These are phyloP conservation scores for Uromys caudimaculatus DNA, from an alignment of 2,797 vertebrate species.

Conservation along the genomic window DNA sequence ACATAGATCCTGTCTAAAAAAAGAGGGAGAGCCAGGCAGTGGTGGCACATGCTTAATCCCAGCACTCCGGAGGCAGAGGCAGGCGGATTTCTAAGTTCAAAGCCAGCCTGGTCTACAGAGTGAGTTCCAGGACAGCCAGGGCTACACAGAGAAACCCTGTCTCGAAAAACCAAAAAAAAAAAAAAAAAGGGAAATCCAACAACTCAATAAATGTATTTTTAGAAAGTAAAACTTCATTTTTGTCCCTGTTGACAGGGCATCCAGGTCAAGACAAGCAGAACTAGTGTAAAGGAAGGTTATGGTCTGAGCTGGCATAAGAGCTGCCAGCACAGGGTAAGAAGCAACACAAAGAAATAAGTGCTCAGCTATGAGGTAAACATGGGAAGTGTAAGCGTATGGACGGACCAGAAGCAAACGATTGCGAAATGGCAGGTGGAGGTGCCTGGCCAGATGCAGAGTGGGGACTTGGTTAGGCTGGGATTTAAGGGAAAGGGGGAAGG, in stretches of 20 bases:
- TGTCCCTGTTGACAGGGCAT: neutral
- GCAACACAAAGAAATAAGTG: neutral
- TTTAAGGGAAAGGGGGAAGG: neutral
- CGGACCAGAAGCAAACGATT: neutral
- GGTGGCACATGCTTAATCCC: no score
- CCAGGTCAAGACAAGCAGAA: neutral
- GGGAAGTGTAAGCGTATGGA: neutral
- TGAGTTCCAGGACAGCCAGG: no score
- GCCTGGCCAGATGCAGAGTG: neutral
- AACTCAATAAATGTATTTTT: neutral
- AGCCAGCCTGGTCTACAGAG: no score
- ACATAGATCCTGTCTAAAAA: neutral
- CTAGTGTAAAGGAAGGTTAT: neutral
- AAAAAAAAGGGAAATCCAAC: neutral
- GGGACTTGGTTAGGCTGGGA: neutral
- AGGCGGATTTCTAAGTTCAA: no score
- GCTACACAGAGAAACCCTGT: no score
- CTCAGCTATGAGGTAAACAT: neutral
- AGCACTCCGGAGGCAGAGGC: no score
- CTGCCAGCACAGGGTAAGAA: neutral
- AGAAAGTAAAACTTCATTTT: neutral
- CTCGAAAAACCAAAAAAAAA: no score
- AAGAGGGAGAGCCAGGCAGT: neutral
- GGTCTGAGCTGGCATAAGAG: neutral
- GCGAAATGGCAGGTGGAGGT: neutral